Percentiles rank a stretch among this genome's conserved stretches.
Evolutionary conservation across 2,113 vertebrate genomes (phyloP).

Genomic region (Spheniscus mendiculus): DNA sequence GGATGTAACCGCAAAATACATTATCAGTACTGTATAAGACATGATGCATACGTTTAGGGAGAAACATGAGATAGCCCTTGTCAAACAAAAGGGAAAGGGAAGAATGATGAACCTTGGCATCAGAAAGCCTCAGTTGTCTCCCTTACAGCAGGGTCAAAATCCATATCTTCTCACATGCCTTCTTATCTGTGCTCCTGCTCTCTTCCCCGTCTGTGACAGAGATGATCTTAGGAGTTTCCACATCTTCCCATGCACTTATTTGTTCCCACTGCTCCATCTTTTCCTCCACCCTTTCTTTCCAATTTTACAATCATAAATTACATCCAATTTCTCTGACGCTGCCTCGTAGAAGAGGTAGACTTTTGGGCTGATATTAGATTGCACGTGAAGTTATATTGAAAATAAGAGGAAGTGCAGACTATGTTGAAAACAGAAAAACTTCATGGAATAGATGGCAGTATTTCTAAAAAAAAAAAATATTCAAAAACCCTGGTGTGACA

Average conservation of each 20-base stretch:
- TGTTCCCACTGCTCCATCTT: not conserved
- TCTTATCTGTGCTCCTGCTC: not conserved
- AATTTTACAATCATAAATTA: not conserved
- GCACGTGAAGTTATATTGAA: not conserved
- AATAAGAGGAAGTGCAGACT: not conserved
- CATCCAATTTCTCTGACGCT: rapidly evolving
- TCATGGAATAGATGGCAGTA: not conserved
- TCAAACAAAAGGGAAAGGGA: not conserved
- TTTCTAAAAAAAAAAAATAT: not conserved
- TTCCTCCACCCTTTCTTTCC: not conserved
- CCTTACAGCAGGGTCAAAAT: not conserved
- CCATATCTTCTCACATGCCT: not conserved
- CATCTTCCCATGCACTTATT: not conserved
- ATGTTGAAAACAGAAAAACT: not conserved
- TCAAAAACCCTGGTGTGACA: not conserved
- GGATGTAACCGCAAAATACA: not conserved
- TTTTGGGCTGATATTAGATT: not conserved
- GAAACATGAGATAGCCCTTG: not conserved
- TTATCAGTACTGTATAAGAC: not conserved
- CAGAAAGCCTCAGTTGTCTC: not conserved
- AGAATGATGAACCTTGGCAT: not conserved
- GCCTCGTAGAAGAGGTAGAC: not conserved
- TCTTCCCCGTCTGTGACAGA: not conserved
- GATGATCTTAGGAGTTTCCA: not conserved
- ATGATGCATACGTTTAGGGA: not conserved